Evolutionary conservation across 2,888 invertebrate genomes (phyloP), one percentile per base, ranked within the genome.

Genomic region (Camptogramma bilineatum): DNA sequence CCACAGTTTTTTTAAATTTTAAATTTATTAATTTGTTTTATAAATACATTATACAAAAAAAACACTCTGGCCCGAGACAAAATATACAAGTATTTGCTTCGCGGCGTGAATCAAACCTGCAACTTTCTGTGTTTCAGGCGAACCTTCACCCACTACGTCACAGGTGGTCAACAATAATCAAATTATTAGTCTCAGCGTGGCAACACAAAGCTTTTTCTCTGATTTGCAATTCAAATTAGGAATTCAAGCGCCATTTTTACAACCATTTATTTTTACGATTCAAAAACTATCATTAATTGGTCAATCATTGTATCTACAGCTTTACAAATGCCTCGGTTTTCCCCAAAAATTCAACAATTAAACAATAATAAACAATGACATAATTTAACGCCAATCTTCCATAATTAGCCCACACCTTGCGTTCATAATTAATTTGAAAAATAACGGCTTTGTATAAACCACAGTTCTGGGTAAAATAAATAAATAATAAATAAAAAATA

Each of bases 371-470:
- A 48, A 56, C 34, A 56, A 57, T 34, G n/a, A 57, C 24, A 61
- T 56, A 65, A 65, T 57, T 65, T 66, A 62, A 57, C 62, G 62
- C 44, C 65, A 58, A 58, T 66, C 28, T 63, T 28, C 4, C 4
- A 42, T 66, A 66, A 66, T 62, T 46, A 62, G 62, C 62, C 65
- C 65, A 62, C 65, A 62, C 64, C 60, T 52, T 52, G 62, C 21
- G 52, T 42, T 24, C 18, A 46, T 61, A 50, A 65, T 57, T 52
- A 61, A 61, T 61, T 44, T 24, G 13, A 39, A 54, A 55, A 48
- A 56, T 52, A 56, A 47, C 62, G 62, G 56, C 24, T 21, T 62
- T 54, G n/a, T 54, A 24, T 60, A 50, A 62, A 28, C 44, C 53
- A 21, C 50, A 13, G 34, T 62, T 58, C 62, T 46, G 19, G 19